phyloP scores from a whole-genome alignment of 2,797 vertebrate genomes.

The Zenarchopterus dispar region DNA sequence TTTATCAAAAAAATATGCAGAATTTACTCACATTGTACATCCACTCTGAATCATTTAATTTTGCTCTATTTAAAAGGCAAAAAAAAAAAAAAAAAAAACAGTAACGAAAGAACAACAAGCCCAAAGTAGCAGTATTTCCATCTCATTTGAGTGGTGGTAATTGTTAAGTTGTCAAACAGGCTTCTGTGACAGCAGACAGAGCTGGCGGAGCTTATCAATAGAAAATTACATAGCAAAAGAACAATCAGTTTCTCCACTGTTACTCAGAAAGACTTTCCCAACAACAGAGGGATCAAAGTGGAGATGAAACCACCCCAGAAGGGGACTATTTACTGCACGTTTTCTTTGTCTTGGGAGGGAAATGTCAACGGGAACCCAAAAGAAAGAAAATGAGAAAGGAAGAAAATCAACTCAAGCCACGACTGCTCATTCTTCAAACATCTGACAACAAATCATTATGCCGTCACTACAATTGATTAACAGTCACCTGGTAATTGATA shows the following conservation, averaged over 20 bases:
- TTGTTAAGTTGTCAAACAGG: constrained; percentile 79
- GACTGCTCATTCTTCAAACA: constrained; percentile 83
- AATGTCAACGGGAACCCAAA: constrained; percentile 62
- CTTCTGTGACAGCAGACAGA: constrained; percentile 74
- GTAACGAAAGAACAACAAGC: constrained; percentile 52
- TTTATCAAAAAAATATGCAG: constrained; percentile 30
- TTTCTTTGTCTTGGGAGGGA: constrained; percentile 64
- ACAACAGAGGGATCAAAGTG: constrained; percentile 64
- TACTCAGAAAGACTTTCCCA: constrained; percentile 72
- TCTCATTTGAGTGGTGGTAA: constrained; percentile 78
- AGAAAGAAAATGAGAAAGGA: constrained; percentile 31
- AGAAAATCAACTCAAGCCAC: constrained; percentile 64
- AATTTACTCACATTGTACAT: constrained; percentile 55
- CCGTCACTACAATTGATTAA: constrained; percentile 92
- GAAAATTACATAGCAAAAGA: constrained; percentile 80
- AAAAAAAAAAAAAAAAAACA: constrained; percentile 47
- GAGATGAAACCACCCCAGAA: constrained; percentile 70
- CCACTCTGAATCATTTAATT: constrained; percentile 44
- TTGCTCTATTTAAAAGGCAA: constrained; percentile 47
- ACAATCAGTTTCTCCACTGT: constrained; percentile 77
- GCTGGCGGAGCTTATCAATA: constrained; percentile 79
- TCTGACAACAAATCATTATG: constrained; percentile 94
- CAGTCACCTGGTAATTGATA: constrained; percentile 96
- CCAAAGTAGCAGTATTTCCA: constrained; percentile 55
- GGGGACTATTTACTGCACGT: constrained; percentile 58